phyloP scores from a whole-genome alignment of 2,888 invertebrate species.

The Polylopha cassiicola region DNA sequence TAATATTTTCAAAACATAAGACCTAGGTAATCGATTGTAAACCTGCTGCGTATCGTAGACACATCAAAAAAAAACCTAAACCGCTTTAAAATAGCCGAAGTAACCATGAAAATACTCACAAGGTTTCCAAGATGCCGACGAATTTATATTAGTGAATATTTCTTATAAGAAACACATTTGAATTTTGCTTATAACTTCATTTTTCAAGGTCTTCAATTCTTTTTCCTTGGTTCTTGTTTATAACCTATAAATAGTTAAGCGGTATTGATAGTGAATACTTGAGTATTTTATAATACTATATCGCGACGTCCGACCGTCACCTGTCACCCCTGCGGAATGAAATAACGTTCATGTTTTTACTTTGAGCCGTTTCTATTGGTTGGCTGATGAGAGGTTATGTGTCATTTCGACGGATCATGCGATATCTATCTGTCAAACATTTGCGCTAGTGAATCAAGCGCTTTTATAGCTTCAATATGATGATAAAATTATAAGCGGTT shows the following conservation, averaged over 20 bases:
- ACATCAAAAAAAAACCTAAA: too few species aligned
- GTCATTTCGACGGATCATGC: slow-evolving; percentile 31
- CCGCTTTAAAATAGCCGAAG: slow-evolving; percentile 2
- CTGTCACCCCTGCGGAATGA: slow-evolving; percentile 5
- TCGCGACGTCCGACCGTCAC: slow-evolving; percentile 5
- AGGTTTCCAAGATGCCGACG: slow-evolving; percentile 6
- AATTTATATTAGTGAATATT: slow-evolving; percentile 1
- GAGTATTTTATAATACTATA: slow-evolving; percentile 6
- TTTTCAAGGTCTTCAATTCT: neutral
- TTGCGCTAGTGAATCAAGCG: slow-evolving; percentile 25
- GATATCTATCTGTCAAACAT: slow-evolving; percentile 25
- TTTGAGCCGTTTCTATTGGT: slow-evolving; percentile 5
- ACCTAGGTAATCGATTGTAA: too few species aligned
- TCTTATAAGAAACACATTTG: neutral
- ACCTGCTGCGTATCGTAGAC: too few species aligned
- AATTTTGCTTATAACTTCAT: slow-evolving; percentile 3
- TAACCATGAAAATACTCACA: slow-evolving; percentile 17
- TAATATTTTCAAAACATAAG: too few species aligned
- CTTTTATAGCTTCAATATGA: slow-evolving; percentile 31
- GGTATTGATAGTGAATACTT: neutral
- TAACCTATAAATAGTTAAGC: slow-evolving; percentile 10
- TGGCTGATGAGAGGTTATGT: slow-evolving; percentile 34
- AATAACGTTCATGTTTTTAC: slow-evolving; percentile 1
- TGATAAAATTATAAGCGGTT: too few species aligned
- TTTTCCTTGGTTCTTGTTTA: neutral